Conservation (phyloP, 1,140 invertebrate species). For the Bombus fervidus region DNA sequence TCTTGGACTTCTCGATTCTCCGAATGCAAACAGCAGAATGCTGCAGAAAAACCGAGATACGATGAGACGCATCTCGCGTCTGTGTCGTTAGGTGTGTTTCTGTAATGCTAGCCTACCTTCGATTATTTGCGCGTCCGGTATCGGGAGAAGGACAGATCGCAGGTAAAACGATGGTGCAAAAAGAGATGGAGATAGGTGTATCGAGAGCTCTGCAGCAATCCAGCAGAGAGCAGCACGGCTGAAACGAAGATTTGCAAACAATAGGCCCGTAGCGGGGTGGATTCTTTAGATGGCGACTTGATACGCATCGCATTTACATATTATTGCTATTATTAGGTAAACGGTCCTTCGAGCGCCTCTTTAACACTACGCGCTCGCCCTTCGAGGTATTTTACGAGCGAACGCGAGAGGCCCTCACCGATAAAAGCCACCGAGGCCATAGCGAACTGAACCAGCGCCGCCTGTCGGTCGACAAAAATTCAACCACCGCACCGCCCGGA, state of each 20-base stretch:
- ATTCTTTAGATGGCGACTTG: slow-evolving; percentile 81
- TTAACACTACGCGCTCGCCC: slow-evolving; percentile 77
- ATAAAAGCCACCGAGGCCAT: slow-evolving; percentile 56
- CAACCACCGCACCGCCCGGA: slow-evolving; percentile 59
- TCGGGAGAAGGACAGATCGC: not conserved
- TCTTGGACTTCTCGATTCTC: not conserved
- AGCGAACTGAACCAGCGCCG: slow-evolving; percentile 42
- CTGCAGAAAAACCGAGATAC: not conserved
- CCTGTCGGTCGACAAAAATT: slow-evolving; percentile 70
- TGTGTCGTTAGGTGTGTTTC: slow-evolving; percentile 23
- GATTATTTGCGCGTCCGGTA: slow-evolving; percentile 28
- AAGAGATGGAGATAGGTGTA: slow-evolving; percentile 20
- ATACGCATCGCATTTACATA: slow-evolving; percentile 82
- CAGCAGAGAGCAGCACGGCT: slow-evolving; percentile 66
- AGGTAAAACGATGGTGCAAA: not conserved
- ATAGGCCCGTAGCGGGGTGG: slow-evolving; percentile 76
- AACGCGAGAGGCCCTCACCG: slow-evolving; percentile 57
- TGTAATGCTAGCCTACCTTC: slow-evolving; percentile 21
- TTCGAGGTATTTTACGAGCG: slow-evolving; percentile 77
- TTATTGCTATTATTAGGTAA: slow-evolving; percentile 83
- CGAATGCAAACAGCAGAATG: not conserved
- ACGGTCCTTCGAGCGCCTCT: slow-evolving; percentile 79
- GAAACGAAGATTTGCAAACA: slow-evolving; percentile 80
- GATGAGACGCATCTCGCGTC: not conserved
- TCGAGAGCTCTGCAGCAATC: slow-evolving; percentile 37